These are phyloP conservation scores for Pseudochromis fuscus DNA, from an alignment of 2,797 vertebrate species.

Conservation along the genomic window DNA sequence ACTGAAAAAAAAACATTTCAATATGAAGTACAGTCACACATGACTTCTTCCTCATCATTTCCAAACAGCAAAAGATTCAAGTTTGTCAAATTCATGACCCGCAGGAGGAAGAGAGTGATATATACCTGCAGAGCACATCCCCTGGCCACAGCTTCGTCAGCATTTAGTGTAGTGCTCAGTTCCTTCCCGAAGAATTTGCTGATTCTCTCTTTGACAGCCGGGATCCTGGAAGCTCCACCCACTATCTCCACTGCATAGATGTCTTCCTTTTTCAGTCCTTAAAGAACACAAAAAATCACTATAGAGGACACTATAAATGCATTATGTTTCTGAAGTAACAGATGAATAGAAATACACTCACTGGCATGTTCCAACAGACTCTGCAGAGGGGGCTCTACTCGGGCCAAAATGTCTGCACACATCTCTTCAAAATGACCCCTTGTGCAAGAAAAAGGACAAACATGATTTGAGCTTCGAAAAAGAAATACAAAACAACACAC, in stretches of 20 bases:
- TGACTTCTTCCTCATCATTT: too few relatives aligned
- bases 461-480: not conserved
- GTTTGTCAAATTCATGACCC: too few relatives aligned
- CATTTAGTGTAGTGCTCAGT: slow-evolving; percentile 95
- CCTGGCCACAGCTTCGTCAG: slow-evolving; percentile 96
- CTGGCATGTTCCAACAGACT: slow-evolving; percentile 93
- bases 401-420: slow-evolving; percentile 89
- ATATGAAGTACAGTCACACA: not conserved
- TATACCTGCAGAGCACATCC: slow-evolving; percentile 96
- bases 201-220: slow-evolving; percentile 95
- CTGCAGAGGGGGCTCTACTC: slow-evolving; percentile 93
- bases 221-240: slow-evolving; percentile 96
- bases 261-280: slow-evolving; percentile 96
- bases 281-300: slow-evolving; percentile 7
- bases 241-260: slow-evolving; percentile 98
- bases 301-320: not conserved
- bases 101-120: too few relatives aligned
- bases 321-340: not conserved
- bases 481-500: not conserved
- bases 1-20: slow-evolving; percentile 82
- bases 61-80: not conserved
- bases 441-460: slow-evolving; percentile 43
- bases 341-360: slow-evolving; percentile 80
- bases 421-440: slow-evolving; percentile 95
- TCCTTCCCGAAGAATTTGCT: slow-evolving; percentile 98